A percentile compares a stretch with the other conserved stretches of the same genome.
phyloP scores from a whole-genome alignment of 2,888 invertebrate species.

The Cancer borealis region DNA sequence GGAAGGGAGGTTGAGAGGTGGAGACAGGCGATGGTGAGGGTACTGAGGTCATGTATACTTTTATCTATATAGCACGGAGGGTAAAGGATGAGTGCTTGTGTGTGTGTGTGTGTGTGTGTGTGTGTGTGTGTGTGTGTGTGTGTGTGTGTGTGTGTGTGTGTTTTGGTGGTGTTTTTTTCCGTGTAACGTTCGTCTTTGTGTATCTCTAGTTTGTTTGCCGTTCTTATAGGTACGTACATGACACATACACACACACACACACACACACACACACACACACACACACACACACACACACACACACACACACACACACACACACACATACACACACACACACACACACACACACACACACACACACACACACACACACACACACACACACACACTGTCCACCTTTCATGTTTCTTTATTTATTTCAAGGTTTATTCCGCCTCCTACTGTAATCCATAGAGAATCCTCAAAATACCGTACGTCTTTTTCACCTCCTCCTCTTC shows the following conservation, averaged over 20 bases:
- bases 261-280: slow-evolving; percentile 1
- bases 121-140: neutral
- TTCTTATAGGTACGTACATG: neutral
- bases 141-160: neutral
- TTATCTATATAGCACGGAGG: neutral
- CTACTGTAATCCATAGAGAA: neutral
- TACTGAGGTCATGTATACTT: neutral
- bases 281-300: slow-evolving; percentile 2
- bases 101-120: neutral
- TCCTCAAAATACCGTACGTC: neutral
- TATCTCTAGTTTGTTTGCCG: neutral
- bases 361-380: neutral
- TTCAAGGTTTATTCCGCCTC: neutral
- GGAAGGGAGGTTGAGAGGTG: neutral
- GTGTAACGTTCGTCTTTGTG: neutral
- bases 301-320: neutral
- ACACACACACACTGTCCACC: neutral
- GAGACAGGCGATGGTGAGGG: neutral
- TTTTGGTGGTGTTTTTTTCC: neutral
- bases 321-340: neutral
- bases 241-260: neutral
- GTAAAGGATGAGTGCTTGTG: neutral
- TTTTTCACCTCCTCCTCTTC: neutral
- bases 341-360: neutral
- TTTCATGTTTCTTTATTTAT: neutral